phyloP scores from a whole-genome alignment of 2,888 invertebrate species.

The Tholera decimalis region DNA sequence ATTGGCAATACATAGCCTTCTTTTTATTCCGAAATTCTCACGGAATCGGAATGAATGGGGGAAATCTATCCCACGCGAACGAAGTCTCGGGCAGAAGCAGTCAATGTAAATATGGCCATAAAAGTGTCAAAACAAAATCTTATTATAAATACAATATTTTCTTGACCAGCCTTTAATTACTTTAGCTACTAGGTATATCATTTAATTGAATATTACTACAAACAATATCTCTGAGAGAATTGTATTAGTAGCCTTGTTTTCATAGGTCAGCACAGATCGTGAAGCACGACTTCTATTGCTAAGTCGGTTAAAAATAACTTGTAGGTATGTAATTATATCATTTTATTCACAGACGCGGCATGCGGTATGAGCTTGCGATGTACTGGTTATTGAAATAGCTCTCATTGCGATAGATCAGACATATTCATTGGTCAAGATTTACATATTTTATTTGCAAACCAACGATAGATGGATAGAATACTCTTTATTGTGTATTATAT shows the following conservation, averaged over 20 bases:
- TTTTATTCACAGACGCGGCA: slow-evolving; percentile 40
- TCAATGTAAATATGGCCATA: no score
- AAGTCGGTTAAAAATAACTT: slow-evolving; percentile 37
- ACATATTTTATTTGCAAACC: background rate
- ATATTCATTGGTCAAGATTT: slow-evolving; percentile 11
- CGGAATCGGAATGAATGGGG: no score
- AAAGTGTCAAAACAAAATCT: no score
- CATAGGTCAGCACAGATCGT: slow-evolving; percentile 1
- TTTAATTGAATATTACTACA: background rate
- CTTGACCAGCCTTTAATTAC: no score
- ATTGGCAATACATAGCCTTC: no score
- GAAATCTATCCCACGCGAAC: no score
- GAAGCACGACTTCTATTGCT: slow-evolving; percentile 23
- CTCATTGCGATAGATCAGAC: slow-evolving; percentile 25
- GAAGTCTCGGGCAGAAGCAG: no score
- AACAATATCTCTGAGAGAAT: background rate
- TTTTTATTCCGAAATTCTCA: no score
- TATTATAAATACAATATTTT: no score
- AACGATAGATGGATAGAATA: no score
- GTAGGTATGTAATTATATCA: slow-evolving; percentile 41
- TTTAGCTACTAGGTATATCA: no score
- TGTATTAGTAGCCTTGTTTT: background rate
- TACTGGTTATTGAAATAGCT: slow-evolving; percentile 19
- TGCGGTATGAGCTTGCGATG: slow-evolving; percentile 23
- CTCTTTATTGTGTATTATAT: no score